Percentiles rank a stretch among this genome's conserved stretches.
Evolutionary conservation across 2,797 vertebrate species (phyloP).

Genomic region (Sciurus vulgaris): DNA sequence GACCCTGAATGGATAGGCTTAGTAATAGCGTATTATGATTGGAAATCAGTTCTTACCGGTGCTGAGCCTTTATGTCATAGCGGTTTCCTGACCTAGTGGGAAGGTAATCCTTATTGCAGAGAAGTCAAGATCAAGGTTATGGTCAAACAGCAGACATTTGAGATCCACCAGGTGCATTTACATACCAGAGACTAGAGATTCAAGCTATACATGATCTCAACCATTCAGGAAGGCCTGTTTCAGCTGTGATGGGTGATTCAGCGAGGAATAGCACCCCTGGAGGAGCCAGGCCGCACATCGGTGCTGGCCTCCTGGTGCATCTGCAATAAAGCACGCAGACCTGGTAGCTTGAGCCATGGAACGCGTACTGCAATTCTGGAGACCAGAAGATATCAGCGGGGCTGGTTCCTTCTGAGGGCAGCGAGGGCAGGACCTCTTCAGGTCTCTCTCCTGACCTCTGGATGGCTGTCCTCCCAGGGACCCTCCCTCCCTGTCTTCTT

Average conservation of each 20-base stretch:
- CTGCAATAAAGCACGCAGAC: background rate
- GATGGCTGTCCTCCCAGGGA: background rate
- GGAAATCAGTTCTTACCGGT: background rate
- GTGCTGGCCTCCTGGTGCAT: no score
- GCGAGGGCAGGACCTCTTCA: no score
- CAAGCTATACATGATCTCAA: rapidly evolving
- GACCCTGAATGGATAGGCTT: background rate
- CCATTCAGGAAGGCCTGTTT: background rate
- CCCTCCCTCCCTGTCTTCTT: background rate
- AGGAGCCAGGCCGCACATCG: rapidly evolving
- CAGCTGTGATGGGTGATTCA: background rate
- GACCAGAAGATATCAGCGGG: background rate
- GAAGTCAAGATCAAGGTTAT: background rate
- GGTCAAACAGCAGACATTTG: background rate
- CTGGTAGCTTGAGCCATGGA: no score
- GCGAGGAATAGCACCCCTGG: rapidly evolving
- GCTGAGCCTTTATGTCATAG: background rate
- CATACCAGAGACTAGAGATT: no score
- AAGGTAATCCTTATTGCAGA: background rate
- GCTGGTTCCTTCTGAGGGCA: background rate
- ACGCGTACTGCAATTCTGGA: background rate
- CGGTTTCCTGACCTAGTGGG: background rate
- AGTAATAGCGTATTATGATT: no score
- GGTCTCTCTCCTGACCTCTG: background rate
- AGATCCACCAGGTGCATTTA: background rate